phyloP scores from a whole-genome alignment of 1,140 invertebrate species.

The Aphaenogaster ashmeadi region DNA sequence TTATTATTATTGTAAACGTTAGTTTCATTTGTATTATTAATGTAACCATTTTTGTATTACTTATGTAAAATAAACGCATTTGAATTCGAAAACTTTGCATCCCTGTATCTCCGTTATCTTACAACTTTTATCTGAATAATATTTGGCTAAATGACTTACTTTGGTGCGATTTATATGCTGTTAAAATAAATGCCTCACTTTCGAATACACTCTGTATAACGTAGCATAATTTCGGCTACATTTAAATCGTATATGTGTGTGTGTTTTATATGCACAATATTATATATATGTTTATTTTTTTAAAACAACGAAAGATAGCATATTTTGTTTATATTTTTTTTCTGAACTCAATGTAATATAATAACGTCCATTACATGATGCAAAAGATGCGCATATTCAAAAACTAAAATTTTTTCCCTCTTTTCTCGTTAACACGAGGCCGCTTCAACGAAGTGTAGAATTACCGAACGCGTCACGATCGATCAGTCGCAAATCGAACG shows the following conservation, averaged over 20 bases:
- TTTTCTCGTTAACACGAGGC: constrained; percentile 47
- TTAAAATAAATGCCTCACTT: no score
- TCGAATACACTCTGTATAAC: not conserved
- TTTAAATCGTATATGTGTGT: not conserved
- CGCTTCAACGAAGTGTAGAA: constrained; percentile 52
- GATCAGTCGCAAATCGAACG: constrained; percentile 57
- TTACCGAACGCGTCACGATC: constrained; percentile 49
- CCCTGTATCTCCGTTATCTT: no score
- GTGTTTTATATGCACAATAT: not conserved
- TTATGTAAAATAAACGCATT: no score
- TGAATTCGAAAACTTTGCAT: no score
- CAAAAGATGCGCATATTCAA: not conserved
- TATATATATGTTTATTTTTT: no score
- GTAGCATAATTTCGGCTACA: not conserved
- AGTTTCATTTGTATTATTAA: no score
- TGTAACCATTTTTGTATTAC: no score
- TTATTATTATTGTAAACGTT: no score
- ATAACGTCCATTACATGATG: not conserved
- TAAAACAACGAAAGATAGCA: not conserved
- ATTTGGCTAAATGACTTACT: no score
- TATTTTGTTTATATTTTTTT: not conserved
- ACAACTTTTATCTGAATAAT: no score
- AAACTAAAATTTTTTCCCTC: constrained; percentile 15
- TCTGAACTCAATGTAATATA: not conserved
- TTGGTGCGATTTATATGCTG: no score